Conservation (phyloP, 2,797 vertebrate genomes). For the Falco rusticolus region DNA sequence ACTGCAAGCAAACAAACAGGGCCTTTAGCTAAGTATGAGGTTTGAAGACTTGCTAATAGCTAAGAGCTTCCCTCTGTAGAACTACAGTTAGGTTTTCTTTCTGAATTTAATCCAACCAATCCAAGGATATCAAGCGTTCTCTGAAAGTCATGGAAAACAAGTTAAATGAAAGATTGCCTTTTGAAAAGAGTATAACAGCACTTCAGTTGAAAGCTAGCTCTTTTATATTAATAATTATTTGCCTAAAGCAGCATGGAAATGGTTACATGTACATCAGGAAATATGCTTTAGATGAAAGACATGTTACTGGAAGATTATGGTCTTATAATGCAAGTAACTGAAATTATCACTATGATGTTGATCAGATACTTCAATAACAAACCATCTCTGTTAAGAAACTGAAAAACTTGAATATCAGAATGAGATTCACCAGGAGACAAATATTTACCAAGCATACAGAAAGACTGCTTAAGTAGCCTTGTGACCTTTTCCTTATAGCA, state of each 20-base stretch:
- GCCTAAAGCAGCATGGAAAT: background rate
- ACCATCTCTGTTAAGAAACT: background rate
- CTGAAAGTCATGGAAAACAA: background rate
- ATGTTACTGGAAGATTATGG: background rate
- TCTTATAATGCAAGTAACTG: background rate
- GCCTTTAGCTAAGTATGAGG: accelerated
- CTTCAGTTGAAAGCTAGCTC: background rate
- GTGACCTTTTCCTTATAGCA: background rate
- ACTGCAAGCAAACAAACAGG: background rate
- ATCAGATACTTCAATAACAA: background rate
- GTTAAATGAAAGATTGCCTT: background rate
- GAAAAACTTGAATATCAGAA: background rate
- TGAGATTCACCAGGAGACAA: background rate
- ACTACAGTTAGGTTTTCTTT: background rate
- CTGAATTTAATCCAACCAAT: background rate
- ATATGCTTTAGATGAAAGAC: background rate
- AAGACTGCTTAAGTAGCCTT: background rate
- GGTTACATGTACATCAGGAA: background rate
- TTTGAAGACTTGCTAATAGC: background rate
- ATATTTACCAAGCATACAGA: background rate
- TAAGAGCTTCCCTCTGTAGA: background rate
- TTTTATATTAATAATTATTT: background rate
- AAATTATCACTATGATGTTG: background rate
- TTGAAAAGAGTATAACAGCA: background rate
- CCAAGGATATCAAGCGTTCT: background rate